These are phyloP conservation scores for Odontamblyopus rebecca DNA, from an alignment of 2,797 vertebrate genomes.

Conservation along the genomic window DNA sequence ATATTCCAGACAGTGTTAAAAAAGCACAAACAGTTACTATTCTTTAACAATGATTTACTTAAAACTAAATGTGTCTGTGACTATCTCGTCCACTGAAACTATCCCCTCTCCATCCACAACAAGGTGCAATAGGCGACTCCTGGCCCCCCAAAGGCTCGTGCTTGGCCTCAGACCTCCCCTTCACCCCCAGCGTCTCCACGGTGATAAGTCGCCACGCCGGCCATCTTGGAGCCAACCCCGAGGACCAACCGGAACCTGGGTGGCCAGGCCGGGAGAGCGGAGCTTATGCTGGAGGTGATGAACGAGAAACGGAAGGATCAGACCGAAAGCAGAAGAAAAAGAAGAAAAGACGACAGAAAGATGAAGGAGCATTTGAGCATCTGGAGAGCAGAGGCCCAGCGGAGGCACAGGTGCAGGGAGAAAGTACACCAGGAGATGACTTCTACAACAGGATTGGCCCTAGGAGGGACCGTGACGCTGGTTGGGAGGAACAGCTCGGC, in stretches of 20 bases:
- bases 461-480: slow-evolving; percentile 59
- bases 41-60: not conserved
- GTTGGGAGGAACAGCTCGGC: slow-evolving; percentile 76
- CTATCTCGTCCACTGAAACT: slow-evolving; percentile 47
- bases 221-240: slow-evolving; percentile 61
- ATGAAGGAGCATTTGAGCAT: slow-evolving; percentile 65
- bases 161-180: slow-evolving; percentile 72
- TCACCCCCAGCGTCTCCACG: slow-evolving; percentile 76
- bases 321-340: slow-evolving; percentile 82
- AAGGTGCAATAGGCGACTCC: slow-evolving; percentile 73
- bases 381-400: slow-evolving; percentile 40
- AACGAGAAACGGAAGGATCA: slow-evolving; percentile 66
- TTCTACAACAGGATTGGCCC: slow-evolving; percentile 65
- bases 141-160: slow-evolving; percentile 67
- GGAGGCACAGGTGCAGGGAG: slow-evolving; percentile 52
- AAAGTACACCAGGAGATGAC: slow-evolving; percentile 57
- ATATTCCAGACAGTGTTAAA: not conserved
- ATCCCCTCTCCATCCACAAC: slow-evolving; percentile 74
- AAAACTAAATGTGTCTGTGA: not conserved
- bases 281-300: slow-evolving; percentile 61
- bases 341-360: slow-evolving; percentile 79
- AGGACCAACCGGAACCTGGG: slow-evolving; percentile 44
- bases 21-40: not conserved
- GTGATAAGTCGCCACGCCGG: slow-evolving; percentile 73
- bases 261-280: slow-evolving; percentile 63